phyloP scores from a whole-genome alignment of 2,113 vertebrate species.

The Muntiacus reevesi region DNA sequence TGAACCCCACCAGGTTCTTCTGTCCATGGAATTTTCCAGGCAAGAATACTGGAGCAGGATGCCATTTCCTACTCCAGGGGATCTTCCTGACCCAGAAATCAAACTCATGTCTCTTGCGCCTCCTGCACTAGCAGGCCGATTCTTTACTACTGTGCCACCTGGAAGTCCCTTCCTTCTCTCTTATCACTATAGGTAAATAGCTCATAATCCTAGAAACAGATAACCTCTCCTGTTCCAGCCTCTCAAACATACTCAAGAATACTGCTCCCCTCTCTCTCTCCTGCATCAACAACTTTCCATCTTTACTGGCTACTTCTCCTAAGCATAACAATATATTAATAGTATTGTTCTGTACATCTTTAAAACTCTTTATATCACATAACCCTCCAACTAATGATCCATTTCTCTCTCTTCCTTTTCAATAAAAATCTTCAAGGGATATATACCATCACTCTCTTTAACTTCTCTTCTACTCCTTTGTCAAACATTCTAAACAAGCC shows the following conservation, averaged over 20 bases:
- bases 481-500: background rate
- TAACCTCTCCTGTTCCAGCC: background rate
- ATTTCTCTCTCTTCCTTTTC: background rate
- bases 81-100: background rate
- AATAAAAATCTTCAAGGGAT: background rate
- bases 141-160: background rate
- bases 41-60: background rate
- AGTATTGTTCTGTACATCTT: background rate
- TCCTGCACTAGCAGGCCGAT: background rate
- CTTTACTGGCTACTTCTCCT: background rate
- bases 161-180: background rate
- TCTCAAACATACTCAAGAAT: background rate
- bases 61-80: background rate
- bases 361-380: background rate
- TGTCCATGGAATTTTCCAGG: background rate
- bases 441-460: background rate
- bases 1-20: background rate
- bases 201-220: background rate
- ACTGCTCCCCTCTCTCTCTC: background rate
- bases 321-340: background rate
- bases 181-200: background rate
- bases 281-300: background rate
- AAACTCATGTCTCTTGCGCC: background rate
- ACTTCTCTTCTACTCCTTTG: background rate
- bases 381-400: background rate